These are phyloP conservation scores for Athripsodes cinereus DNA, from an alignment of 2,888 invertebrate genomes.

Conservation along the genomic window DNA sequence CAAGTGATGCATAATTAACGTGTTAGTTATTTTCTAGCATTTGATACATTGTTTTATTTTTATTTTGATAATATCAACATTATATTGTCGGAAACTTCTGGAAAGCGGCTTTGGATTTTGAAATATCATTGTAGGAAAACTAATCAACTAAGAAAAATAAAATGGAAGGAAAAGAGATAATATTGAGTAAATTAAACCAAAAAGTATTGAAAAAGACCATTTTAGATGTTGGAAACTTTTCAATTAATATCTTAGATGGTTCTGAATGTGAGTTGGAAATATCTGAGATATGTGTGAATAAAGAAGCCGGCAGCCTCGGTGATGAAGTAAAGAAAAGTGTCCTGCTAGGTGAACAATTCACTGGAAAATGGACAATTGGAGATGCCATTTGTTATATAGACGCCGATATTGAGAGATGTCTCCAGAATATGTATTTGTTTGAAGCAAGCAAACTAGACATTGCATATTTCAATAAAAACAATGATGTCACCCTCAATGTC, in stretches of 20 bases:
- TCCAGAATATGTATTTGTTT: slow-evolving; percentile 48
- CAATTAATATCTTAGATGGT: slow-evolving; percentile 43
- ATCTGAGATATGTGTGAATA: slow-evolving; percentile 35
- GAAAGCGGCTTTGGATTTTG: too few species aligned
- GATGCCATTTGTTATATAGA: slow-evolving; percentile 46
- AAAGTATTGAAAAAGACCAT: slow-evolving; percentile 37
- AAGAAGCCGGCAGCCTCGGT: slow-evolving; percentile 29
- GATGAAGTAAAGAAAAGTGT: slow-evolving; percentile 36
- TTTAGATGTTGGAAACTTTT: slow-evolving; percentile 39
- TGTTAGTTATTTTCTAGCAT: too few species aligned
- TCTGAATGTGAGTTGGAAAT: slow-evolving; percentile 40
- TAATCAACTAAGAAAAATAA: too few species aligned
- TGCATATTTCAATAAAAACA: slow-evolving; percentile 35
- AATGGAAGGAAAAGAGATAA: slow-evolving; percentile 19
- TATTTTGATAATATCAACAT: too few species aligned
- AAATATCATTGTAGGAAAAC: too few species aligned
- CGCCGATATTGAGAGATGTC: slow-evolving; percentile 47
- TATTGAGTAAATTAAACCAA: slow-evolving; percentile 15
- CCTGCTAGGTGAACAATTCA: slow-evolving; percentile 36
- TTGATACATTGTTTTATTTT: too few species aligned
- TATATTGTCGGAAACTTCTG: too few species aligned
- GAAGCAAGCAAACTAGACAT: slow-evolving; percentile 43
- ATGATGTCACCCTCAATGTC: slow-evolving; percentile 36
- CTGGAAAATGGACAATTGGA: slow-evolving; percentile 47
- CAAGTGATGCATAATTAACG: too few species aligned